Base-by-base conservation (phyloP, 2,797 vertebrate genomes). In the Ficedula albicollis region DNA sequence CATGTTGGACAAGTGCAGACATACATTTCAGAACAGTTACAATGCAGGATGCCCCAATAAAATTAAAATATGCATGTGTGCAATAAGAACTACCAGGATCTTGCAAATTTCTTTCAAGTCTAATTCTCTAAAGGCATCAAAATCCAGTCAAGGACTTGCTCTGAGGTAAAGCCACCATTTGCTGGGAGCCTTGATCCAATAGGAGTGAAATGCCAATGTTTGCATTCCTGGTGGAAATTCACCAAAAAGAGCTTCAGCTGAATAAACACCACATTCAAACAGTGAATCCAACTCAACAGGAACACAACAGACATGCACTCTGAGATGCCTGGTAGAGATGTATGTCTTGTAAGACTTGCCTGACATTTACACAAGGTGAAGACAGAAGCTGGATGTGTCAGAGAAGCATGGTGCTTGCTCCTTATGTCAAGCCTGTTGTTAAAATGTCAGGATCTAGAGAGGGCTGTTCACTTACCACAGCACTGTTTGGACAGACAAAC, bases 281-380 rank as follows among this genome's bases (percentile, higher is more conserved):
- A 82, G 59, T 22, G 80, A 70, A 41, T 60, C 59, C 80, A 87
- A 32, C 44, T 79, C 76, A 49, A 34, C 9, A 67, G 66, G 64
- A 80, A 77, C 51, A 58, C 5, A 77, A 32, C 67, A 89, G 80
- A 54, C 34, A 10, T 1, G 60, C 29, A 29, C 49, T 81, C 80
- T 90, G 70, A 64, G 81, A 46, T 9, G 43, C 26, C 75, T 83
- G 94, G 80, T 80, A 78, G 64, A 90, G 92, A 92, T 34, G 11
- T 32, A 73, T 44, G 59, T 34, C 89, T 70, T 70, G 29, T 64
- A 89, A 93, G 91, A 73, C 74, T 86, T 81, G 84, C 23, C 90
- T 96, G 96, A 94, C 90, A 96, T 95, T 95, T 93, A 84, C 95
- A 89, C 82, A 90, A 88, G 90, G 58, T 87, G 89, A 85, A 67